Conservation (phyloP, 2,797 vertebrate species). For the Tragelaphus eurycerus region DNA sequence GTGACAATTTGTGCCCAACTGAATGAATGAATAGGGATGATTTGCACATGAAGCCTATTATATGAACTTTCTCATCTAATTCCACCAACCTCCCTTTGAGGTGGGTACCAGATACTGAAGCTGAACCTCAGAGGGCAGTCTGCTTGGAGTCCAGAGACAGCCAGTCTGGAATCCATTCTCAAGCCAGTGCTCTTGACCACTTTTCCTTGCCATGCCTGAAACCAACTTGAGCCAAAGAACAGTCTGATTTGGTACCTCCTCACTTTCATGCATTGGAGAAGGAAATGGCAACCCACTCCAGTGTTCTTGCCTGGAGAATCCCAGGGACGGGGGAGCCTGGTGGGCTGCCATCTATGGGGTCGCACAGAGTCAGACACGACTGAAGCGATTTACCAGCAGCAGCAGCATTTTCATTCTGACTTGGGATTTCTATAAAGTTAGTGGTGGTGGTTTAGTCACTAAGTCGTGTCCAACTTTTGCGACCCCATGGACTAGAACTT, state of each 20-base stretch:
- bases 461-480: background rate
- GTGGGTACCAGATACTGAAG: background rate
- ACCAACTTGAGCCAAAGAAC: background rate
- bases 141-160: background rate
- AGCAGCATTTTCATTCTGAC: background rate
- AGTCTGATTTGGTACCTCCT: background rate
- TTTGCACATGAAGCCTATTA: background rate
- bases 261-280: background rate
- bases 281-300: no score
- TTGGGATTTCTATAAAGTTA: background rate
- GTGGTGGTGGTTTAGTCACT: background rate
- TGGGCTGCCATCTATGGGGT: no score
- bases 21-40: background rate
- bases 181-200: background rate
- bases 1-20: background rate
- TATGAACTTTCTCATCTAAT: background rate
- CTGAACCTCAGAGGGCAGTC: background rate
- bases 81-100: background rate
- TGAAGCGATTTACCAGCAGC: no score
- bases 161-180: background rate
- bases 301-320: no score
- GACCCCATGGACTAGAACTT: background rate
- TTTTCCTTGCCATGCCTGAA: background rate
- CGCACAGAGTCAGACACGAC: fast-evolving
- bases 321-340: no score